These are phyloP conservation scores for Heliconius melpomene DNA, from an alignment of 1,140 invertebrate genomes.

Conservation along the genomic window DNA sequence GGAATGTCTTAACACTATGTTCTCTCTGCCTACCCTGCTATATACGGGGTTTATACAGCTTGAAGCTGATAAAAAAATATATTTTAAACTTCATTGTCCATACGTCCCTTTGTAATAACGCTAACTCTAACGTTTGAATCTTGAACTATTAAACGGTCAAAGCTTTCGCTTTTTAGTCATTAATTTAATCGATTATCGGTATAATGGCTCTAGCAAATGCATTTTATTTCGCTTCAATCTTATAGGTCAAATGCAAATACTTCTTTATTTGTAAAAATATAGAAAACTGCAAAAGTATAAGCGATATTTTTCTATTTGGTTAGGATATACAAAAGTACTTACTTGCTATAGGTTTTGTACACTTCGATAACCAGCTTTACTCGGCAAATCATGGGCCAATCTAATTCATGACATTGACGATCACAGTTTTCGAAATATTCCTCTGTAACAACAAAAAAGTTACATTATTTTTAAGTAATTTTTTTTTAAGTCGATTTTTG, in stretches of 20 bases:
- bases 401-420: constrained; percentile 87
- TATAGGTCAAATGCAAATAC: background rate
- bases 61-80: no score
- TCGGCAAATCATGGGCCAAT: constrained; percentile 90
- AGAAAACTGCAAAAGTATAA: no score
- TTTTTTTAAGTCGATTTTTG: no score
- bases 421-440: constrained; percentile 87
- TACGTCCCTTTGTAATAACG: no score
- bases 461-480: background rate
- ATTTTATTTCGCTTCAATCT: background rate
- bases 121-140: no score
- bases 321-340: constrained; percentile 48
- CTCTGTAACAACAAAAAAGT: constrained; percentile 80
- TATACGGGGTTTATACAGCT: no score
- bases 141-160: constrained; percentile 7
- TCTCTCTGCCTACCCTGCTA: no score
- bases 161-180: background rate
- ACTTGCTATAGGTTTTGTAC: constrained; percentile 85
- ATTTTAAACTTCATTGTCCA: no score
- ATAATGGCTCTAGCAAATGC: background rate
- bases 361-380: constrained; percentile 87
- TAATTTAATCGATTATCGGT: background rate
- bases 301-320: no score
- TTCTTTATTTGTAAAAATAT: background rate
- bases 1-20: no score